Base-by-base conservation (phyloP, 2,113 vertebrate genomes). In the Lipophrys pholis region DNA sequence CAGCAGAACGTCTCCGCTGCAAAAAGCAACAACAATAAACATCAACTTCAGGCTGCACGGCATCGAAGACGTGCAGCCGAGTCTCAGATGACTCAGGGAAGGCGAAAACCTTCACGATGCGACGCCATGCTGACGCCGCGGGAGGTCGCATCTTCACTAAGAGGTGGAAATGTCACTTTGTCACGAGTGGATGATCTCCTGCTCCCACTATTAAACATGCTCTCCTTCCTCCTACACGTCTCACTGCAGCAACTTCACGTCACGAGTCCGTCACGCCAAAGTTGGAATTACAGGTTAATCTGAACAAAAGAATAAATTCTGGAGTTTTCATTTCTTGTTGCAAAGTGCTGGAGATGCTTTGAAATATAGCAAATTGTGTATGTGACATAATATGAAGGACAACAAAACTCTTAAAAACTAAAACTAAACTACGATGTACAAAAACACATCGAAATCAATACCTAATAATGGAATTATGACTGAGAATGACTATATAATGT, bases 11-110 rank as follows among this genome's bases (percentile, higher is more conserved):
- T 81, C 57, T 69, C 61, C 40, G 64, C 35, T 38, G 10, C 51
- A 53, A 56, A 60, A 72, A 45, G 16, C 60, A n/a, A 49, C 45
- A 12, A 63, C 69, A 62, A 48, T 54, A 73, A 80, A 82, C 68
- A 69, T 41, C 58, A 79, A 62, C 43, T 64, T 58, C n/a, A 35
- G 8, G 51, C 11, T 30, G 15, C 60, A 9, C 9, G 8, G 43
- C 75, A 41, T 78, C 55, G 75, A 72, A 67, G 69, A 45, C 73
- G 12, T 17, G 6, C 57, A 39, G 41, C 14, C 73, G 41, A 39
- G 41, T 50, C 40, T 50, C 5, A 16, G 51, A 55, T 82, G 76
- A 80, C 53, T 78, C 78, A 75, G 15, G 67, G 16, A 51, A 14
- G 0, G 8, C 6, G 12, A 53, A 40, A 43, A 16, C 21, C 53